Base-by-base conservation (phyloP, 2,888 invertebrate genomes). In the Drosophila testacea region DNA sequence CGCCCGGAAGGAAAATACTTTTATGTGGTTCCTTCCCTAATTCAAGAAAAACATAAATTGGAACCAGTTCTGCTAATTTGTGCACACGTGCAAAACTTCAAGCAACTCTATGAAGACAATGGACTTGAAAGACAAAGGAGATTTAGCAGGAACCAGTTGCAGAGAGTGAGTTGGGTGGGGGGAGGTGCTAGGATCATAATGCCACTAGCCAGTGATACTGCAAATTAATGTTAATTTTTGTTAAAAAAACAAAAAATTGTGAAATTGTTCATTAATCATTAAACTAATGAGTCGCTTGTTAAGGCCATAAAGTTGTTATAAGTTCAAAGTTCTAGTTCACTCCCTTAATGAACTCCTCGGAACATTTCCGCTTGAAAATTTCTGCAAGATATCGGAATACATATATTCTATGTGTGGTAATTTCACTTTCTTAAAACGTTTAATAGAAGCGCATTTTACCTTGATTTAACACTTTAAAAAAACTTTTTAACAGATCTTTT, bases 161-260 rank as follows among this genome's bases (percentile, higher is more conserved):
- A 55, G 10, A 27, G 22, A 7, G 32, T 42, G 32, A 13, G 52
- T 27, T 7, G 16, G 41, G 56, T 34, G 22, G 48, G 30, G 51
- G 54, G 59, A 65, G 69, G 78, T 69, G 64, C 65, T 66, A 36
- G 77, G 83, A 77, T 83, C 65, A 74, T 67, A 81, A 48, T 41
- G 84, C 79, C 77, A 63, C 64, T 54, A 73, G 73, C 72, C 63
- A 75, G 32, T 86, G 88, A 77, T 79, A 78, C 82, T 69, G 82
- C 73, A 88, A 90, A 90, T 91, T 90, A 88, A 83, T 79, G 82
- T 81, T 85, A 86, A 88, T 86, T 86, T 83, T 79, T 63, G 59
- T 75, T 76, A 56, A 67, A 81, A 81, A 16, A 16, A 16, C 16
- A 16, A 16, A 68, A 81, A 81, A 88, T 86, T 82, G 75, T 90